Evolutionary conservation across 2,113 vertebrate genomes (phyloP), one percentile per base, ranked within the genome.

Genomic region (Tyto alba): DNA sequence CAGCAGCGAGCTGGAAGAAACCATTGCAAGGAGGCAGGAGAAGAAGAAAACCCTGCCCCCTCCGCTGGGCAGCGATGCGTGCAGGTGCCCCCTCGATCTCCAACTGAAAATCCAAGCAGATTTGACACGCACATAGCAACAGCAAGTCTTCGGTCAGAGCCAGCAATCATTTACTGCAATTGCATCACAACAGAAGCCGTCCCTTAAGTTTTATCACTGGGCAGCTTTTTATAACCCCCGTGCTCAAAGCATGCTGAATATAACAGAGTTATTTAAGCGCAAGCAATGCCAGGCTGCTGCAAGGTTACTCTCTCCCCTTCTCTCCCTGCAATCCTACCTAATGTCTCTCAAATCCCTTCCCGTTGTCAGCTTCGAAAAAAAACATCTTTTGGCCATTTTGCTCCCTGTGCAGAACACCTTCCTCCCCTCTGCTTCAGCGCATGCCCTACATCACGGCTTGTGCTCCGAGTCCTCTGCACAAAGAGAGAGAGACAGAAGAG

Each of bases 141-240:
- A 77, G 85, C 67, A 3, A 73, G 52, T 30, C 84, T 34, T 41
- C 13, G 19, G 57, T 4, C 52, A 16, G 38, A 48, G 53, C 53
- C 87, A 15, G 89, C 89, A 92, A 93, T 76, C 71, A 5, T 27
- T 41, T 41, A 25, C 53, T 11, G 72, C 77, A 69, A 32, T 96
- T 96, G 93, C 91, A 96, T 93, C 95, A 95, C 92, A 30, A 10
- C 41, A 11, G 43, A 6, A 88, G 55, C 74, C 4, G 3, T 26
- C 25, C 79, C 56, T 68, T 14, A 60, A 85, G 60, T 85, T 79
- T 38, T 20, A 53, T 55, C 13, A 4, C 80, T 3, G 17, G 76
- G 62, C 32, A 53, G 79, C 16, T 63, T 62, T 83, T 78, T 41
- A 32, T 50, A 34, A 56, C 38, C 41, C 41, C 73, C 7, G 0